Evolutionary conservation across 2,797 vertebrate species (phyloP), one percentile per base, ranked within the genome.

Genomic region (Taeniopygia guttata): DNA sequence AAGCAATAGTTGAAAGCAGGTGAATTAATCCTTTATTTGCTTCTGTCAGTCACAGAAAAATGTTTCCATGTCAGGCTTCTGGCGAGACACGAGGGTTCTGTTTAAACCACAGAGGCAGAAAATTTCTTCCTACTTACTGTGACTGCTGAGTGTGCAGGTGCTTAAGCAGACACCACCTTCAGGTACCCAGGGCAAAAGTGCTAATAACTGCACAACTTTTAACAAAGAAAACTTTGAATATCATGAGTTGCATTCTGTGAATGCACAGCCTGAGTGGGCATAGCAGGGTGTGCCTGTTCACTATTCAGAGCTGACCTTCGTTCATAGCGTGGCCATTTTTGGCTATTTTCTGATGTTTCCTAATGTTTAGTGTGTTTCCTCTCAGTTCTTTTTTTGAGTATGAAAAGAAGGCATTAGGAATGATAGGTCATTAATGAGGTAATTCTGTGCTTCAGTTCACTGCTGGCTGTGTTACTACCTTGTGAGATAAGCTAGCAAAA

Each of bases 21-120:
- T 93, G 95, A 97, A 96, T 97, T 97, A 93, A 96, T 94, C 96
- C 96, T 58, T 96, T 96, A 95, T 98, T 98, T 97, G 98, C 97
- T 97, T 97, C 56, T 96, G 95, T 96, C 93, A 95, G 94, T 98
- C 96, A 98, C 91, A 97, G 96, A 96, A 92, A 98, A 93, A 76
- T 92, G 63, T 96, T 97, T 97, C 97, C 96, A 95, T 98, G 98
- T 96, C 84, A 94, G 96, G 95, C 79, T 92, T 68, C 62, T 72
- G 82, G 78, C 58, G 2, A 40, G 63, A 17, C 66, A 51, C 60
- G 82, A 70, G 52, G 36, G 42, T 51, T 95, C 49, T 73, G 1
- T 84, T 83, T 46, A 77, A 77, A 84, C 79, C 48, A 32, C 0
- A 36, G 63, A 67, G 51, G 46, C 76, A 93, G 79, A 91, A 91